Evolutionary conservation across 2,113 vertebrate species (phyloP), one percentile per base, ranked within the genome.

Genomic region (Lutjanus erythropterus): DNA sequence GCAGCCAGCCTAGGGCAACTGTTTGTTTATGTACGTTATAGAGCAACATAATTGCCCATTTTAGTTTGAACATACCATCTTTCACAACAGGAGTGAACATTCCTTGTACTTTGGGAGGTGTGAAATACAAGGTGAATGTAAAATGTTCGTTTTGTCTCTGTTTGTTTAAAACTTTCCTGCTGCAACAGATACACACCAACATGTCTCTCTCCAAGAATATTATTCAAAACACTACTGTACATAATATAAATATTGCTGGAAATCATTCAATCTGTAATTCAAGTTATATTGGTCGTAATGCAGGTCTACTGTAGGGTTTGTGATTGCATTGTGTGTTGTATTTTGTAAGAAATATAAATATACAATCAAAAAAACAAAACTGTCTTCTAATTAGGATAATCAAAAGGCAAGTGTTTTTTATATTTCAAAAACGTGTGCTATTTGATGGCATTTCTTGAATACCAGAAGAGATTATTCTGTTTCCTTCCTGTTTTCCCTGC

Each of bases 401-500:
- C 18, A 47, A 47, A 47, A 21, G 18, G 19, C 46, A 47, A 8
- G 16, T 49, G 4, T 37, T 0, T 33, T 16, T 14, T 11, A n/a
- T 16, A 9, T n/a, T n/a, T n/a, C n/a, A n/a, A 16, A 42, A 18
- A 46, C 18, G 41, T 42, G 3, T 39, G 9, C 37, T 10, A 11
- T 60, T 50, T 21, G 10, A 25, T 77, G 44, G 0, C n/a, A 12
- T 62, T 41, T 23, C 46, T 50, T 49, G 19, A 61, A 69, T 19
- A 50, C 58, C 23, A 72, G 58, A 27, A 7, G 23, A 37, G 15
- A 46, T 81, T 41, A 35, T 23, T 49, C 23, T 64, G 0, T 5
- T 59, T 58, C 29, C 4, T 23, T 71, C 21, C 46, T 66, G 27
- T 25, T 5, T 23, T 44, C 69, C 65, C 61, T 74, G 59, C 64